These are phyloP conservation scores for Danio kyathit DNA, from an alignment of 2,797 vertebrate species.

Conservation along the genomic window DNA sequence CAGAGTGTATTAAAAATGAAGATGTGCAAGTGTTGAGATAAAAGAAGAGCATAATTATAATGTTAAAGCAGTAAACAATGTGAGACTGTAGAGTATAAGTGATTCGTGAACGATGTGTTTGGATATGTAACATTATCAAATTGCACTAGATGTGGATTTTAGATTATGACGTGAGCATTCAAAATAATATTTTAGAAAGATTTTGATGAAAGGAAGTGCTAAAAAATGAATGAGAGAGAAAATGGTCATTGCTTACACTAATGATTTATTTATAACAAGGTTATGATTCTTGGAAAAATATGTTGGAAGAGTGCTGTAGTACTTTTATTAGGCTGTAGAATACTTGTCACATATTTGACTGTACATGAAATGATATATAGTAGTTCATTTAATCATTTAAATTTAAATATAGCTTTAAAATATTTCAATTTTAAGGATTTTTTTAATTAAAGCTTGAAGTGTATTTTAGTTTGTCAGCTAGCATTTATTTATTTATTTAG, in stretches of 20 bases:
- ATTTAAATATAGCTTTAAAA: too few relatives aligned
- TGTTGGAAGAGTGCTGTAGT: neutral
- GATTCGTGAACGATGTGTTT: neutral
- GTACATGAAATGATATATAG: too few relatives aligned
- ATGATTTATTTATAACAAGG: conserved; percentile 7
- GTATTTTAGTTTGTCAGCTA: too few relatives aligned
- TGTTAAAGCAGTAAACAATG: neutral
- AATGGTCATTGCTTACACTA: neutral
- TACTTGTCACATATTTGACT: too few relatives aligned
- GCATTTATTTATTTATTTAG: too few relatives aligned
- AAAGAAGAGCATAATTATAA: neutral
- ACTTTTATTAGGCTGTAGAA: neutral
- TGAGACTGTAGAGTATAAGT: neutral
- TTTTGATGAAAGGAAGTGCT: too few relatives aligned
- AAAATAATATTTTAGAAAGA: neutral
- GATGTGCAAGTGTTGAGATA: neutral
- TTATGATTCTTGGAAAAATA: neutral
- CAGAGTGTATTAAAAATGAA: conserved; percentile 6
- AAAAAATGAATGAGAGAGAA: neutral
- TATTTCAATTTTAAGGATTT: too few relatives aligned
- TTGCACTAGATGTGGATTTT: neutral
- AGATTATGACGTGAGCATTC: neutral
- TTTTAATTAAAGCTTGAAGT: too few relatives aligned
- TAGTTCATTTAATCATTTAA: too few relatives aligned
- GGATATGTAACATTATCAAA: too few relatives aligned